phyloP scores from a whole-genome alignment of 2,113 vertebrate species.

The Oncorhynchus gorbuscha region DNA sequence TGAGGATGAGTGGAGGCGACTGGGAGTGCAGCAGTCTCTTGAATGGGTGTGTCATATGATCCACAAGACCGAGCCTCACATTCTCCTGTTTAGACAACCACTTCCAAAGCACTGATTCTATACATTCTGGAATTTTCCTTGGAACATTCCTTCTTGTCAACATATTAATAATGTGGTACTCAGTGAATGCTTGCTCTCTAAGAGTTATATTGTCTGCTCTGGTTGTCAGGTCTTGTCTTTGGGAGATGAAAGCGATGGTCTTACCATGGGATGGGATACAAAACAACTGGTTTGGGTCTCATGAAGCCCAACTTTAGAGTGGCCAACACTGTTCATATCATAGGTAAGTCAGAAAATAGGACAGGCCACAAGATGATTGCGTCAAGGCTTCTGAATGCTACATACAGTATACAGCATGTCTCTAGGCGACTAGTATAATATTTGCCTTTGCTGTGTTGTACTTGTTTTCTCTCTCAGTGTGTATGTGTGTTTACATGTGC shows the following conservation, averaged over 20 bases:
- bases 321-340: too few relatives aligned
- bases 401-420: too few relatives aligned
- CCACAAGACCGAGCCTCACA: slow-evolving; percentile 89
- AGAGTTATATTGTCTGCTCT: not conserved
- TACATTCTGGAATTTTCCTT: not conserved
- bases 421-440: too few relatives aligned
- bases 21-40: slow-evolving; percentile 86
- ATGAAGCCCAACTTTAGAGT: too few relatives aligned
- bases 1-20: slow-evolving; percentile 85
- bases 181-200: not conserved
- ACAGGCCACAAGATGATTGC: too few relatives aligned
- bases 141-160: not conserved
- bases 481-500: not conserved
- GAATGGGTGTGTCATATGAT: slow-evolving; percentile 92
- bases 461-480: not conserved
- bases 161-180: not conserved
- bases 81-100: slow-evolving; percentile 89
- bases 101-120: slow-evolving; percentile 74
- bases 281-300: too few relatives aligned
- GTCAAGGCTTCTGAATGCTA: too few relatives aligned
- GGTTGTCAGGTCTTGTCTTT: not conserved
- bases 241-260: not conserved
- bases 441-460: not conserved
- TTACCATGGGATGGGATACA: not conserved
- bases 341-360: too few relatives aligned